A percentile compares a stretch with the other conserved stretches of the same genome.
phyloP scores from a whole-genome alignment of 1,140 invertebrate species.

The Branchinecta lynchi region DNA sequence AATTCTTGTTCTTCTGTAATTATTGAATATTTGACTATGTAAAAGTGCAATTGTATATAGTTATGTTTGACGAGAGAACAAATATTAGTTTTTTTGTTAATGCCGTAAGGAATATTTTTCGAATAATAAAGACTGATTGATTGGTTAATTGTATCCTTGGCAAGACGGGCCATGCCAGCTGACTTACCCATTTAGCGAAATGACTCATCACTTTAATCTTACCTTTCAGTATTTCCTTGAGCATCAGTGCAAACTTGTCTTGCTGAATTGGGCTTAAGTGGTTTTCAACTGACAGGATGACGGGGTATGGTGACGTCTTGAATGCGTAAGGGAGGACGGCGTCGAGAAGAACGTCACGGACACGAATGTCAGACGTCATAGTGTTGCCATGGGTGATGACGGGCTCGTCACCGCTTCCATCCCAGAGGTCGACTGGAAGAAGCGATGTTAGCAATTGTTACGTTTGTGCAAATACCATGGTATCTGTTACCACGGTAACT shows the following conservation, averaged over 20 bases:
- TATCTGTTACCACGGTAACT: too few relatives aligned
- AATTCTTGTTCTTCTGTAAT: too few relatives aligned
- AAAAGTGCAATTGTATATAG: too few relatives aligned
- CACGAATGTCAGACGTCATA: slow-evolving; percentile 39
- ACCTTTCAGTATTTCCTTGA: slow-evolving; percentile 39
- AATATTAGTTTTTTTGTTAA: too few relatives aligned
- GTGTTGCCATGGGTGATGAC: slow-evolving; percentile 43
- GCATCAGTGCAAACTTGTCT: slow-evolving; percentile 36
- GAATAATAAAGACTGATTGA: too few relatives aligned
- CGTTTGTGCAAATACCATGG: too few relatives aligned
- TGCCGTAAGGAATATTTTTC: too few relatives aligned
- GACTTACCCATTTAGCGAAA: too few relatives aligned
- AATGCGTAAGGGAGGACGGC: slow-evolving; percentile 34
- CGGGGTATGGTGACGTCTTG: slow-evolving; percentile 34
- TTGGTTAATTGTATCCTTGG: too few relatives aligned
- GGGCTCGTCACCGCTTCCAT: slow-evolving; percentile 40
- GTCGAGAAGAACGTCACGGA: slow-evolving; percentile 38
- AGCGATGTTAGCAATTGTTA: slow-evolving; percentile 21
- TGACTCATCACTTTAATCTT: slow-evolving; percentile 20
- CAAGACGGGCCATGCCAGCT: too few relatives aligned
- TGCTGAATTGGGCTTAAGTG: slow-evolving; percentile 40
- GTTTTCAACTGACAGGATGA: slow-evolving; percentile 43
- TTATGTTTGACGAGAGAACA: too few relatives aligned
- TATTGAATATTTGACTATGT: too few relatives aligned
- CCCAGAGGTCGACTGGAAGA: slow-evolving; percentile 42